These are phyloP conservation scores for Tachina lurida DNA, from an alignment of 2,888 invertebrate genomes.

Conservation along the genomic window DNA sequence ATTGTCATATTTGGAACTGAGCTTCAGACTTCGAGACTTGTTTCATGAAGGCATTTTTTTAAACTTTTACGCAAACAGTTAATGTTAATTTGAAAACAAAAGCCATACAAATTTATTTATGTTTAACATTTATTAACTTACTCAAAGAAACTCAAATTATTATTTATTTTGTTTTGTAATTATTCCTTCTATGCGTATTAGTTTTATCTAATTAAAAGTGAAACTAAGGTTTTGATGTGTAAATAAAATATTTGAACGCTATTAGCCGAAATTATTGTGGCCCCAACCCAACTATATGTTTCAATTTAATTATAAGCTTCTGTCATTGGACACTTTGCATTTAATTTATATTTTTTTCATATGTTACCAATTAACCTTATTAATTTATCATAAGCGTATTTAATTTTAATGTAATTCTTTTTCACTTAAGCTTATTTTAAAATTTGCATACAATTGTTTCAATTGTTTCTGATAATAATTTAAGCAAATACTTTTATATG, in stretches of 20 bases:
- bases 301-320: conserved; percentile 15
- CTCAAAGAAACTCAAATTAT: too few species aligned
- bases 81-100: too few species aligned
- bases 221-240: too few species aligned
- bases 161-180: too few species aligned
- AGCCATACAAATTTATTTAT: too few species aligned
- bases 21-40: too few species aligned
- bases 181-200: too few species aligned
- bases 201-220: too few species aligned
- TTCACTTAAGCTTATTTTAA: background rate
- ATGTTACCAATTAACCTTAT: conserved; percentile 65
- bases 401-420: conserved; percentile 47
- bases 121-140: too few species aligned
- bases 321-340: conserved; percentile 10
- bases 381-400: conserved; percentile 59
- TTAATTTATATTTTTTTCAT: conserved; percentile 46
- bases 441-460: conserved; percentile 48
- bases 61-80: too few species aligned
- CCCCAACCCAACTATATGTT: conserved; percentile 1
- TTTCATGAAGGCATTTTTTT: too few species aligned
- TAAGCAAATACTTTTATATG: background rate
- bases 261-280: background rate
- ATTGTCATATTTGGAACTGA: too few species aligned
- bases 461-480: conserved; percentile 12
- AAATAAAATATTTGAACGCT: background rate